Base-by-base conservation (phyloP, 2,888 invertebrate species). In the Heliconius charithonia region DNA sequence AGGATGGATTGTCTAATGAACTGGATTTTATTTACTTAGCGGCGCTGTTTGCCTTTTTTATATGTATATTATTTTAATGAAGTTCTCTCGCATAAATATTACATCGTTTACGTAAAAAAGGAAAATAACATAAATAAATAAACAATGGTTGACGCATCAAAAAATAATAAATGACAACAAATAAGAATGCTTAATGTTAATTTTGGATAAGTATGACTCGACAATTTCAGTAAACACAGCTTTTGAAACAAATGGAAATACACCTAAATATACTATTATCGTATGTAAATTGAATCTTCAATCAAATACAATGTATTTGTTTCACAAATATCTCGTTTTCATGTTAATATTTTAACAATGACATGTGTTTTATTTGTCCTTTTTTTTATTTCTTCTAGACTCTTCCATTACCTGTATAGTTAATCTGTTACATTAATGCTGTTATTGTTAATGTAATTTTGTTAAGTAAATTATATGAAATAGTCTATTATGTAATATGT, bases 241-340 rank as follows among this genome's bases (percentile, higher is more conserved):
- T 41, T 73, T 41, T 74, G 22, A 65, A 74, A 74, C 27, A 45
- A 65, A 12, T 45, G 45, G 65, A n/a, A 45, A 41, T 63, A n/a
- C n/a, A 51, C 19, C 1, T 51, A 59, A 59, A 19, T n/a, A 51
- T 51, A 16, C 29, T 27, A 63, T 74, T 45, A 25, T 65, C 41
- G 25, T 65, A 72, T 32, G 59, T 16, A 59, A 74, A 63, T 63
- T 63, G 3, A 27, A 10, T 65, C 45, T 74, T 22, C 45, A 65
- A 74, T 65, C 41, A 59, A 74, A 45, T 4, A 63, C 37, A 12
- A 41, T 74, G 32, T 59, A 72, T 72, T 29, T 59, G 32, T 72
- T 37, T 71, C 71, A 71, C 62, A 19, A 63, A 73, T 73, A 37
- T 74, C 74, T 19, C 27, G 45, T 63, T 74, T 74, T 74, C 27